Conservation (phyloP, 2,888 invertebrate species). For the Scotopteryx bipunctaria region DNA sequence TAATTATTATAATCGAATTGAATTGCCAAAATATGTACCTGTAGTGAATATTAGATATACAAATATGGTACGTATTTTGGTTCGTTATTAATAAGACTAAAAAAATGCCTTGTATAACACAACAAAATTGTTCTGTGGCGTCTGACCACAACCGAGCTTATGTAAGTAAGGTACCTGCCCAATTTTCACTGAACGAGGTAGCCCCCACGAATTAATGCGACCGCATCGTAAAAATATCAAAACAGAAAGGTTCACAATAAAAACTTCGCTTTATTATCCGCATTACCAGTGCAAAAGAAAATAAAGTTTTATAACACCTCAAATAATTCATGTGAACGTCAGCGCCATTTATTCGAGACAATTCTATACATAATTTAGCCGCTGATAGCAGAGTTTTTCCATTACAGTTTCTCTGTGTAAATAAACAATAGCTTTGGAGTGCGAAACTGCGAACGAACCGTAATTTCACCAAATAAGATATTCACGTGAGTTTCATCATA, state of each 20-base stretch:
- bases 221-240: constrained; percentile 31
- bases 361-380: constrained; percentile 39
- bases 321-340: constrained; percentile 35
- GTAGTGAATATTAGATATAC: too few species aligned
- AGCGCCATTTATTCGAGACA: constrained; percentile 35
- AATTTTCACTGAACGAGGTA: constrained; percentile 33
- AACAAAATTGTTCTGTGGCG: constrained; percentile 13
- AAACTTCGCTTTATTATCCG: constrained; percentile 27
- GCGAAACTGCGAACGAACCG: constrained; percentile 5
- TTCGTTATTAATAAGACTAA: too few species aligned
- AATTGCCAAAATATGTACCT: too few species aligned
- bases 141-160: constrained; percentile 20
- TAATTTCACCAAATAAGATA: too few species aligned
- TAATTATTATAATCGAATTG: too few species aligned
- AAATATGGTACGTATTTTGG: too few species aligned
- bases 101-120: too few species aligned
- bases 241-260: constrained; percentile 27
- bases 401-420: constrained; percentile 39
- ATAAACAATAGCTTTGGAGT: constrained; percentile 37
- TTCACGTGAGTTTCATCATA: too few species aligned
- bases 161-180: too few species aligned
- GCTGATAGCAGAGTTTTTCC: constrained; percentile 42
- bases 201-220: constrained; percentile 27
- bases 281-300: constrained; percentile 33
- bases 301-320: constrained; percentile 27